Conservation (phyloP, 1,140 invertebrate species). For the Melipona quadrifasciata region DNA sequence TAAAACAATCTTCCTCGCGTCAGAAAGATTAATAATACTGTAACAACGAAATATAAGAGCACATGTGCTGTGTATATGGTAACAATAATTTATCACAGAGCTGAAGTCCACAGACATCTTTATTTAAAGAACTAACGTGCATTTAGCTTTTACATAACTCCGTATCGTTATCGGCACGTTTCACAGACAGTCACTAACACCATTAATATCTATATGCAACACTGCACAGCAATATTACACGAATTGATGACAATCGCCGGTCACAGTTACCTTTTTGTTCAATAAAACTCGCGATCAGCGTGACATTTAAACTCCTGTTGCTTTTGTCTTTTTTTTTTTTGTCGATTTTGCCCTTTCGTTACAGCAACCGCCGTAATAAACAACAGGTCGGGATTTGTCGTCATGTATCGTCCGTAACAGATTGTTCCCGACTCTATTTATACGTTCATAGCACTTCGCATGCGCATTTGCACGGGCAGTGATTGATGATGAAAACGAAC, state of each 20-base stretch:
- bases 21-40: neutral
- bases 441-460: neutral
- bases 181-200: conserved; percentile 14
- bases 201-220: conserved; percentile 1
- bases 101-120: conserved; percentile 18
- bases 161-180: neutral
- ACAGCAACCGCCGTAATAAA: conserved; percentile 16
- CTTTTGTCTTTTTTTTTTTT: no score
- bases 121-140: conserved; percentile 27
- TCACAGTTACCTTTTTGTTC: neutral
- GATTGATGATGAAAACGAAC: conserved; percentile 13
- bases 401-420: neutral
- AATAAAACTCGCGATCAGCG: neutral
- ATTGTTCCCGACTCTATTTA: conserved; percentile 5
- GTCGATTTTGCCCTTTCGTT: neutral
- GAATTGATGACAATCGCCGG: no score
- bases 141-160: conserved; percentile 30
- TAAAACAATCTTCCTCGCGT: neutral
- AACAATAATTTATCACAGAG: neutral
- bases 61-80: neutral
- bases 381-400: conserved; percentile 8
- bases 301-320: neutral
- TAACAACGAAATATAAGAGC: neutral
- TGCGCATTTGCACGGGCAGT: conserved; percentile 8
- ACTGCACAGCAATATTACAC: neutral